These are phyloP conservation scores for Alligator sinensis DNA, from an alignment of 2,113 vertebrate species.

Conservation along the genomic window DNA sequence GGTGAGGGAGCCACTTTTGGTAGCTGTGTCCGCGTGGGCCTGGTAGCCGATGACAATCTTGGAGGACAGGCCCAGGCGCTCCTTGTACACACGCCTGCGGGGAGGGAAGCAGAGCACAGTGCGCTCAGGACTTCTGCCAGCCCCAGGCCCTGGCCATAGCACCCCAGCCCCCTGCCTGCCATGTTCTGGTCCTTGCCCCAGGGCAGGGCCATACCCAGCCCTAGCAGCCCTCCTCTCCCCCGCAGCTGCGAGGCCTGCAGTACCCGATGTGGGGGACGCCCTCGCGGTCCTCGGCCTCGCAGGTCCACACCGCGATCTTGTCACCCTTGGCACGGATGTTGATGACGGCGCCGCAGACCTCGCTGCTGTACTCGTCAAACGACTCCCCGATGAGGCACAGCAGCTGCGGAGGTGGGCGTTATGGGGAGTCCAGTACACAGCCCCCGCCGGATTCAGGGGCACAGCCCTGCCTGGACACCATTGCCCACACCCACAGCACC, in stretches of 20 bases:
- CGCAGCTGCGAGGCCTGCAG: accelerated
- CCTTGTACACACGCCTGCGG: slow-evolving; percentile 84
- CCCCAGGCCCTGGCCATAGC: not conserved
- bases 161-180: not conserved
- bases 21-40: slow-evolving; percentile 85
- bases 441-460: accelerated
- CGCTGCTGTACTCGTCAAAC: slow-evolving; percentile 80
- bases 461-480: accelerated
- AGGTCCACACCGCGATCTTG: slow-evolving; percentile 90
- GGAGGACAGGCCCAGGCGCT: slow-evolving; percentile 81
- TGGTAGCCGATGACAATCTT: slow-evolving; percentile 89
- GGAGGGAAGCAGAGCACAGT: not conserved
- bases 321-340: slow-evolving; percentile 89
- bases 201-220: not conserved
- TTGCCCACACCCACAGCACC: not conserved
- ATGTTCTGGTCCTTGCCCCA: accelerated
- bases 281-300: slow-evolving; percentile 82
- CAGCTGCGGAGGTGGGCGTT: slow-evolving; percentile 67
- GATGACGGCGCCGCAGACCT: slow-evolving; percentile 88
- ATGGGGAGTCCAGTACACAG: not conserved
- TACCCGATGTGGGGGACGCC: slow-evolving; percentile 87
- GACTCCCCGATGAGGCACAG: slow-evolving; percentile 89
- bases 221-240: not conserved
- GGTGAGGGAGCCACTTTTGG: slow-evolving; percentile 84
- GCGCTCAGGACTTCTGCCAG: not conserved